Conservation (phyloP, 2,113 vertebrate genomes). For the Pelecanus crispus region DNA sequence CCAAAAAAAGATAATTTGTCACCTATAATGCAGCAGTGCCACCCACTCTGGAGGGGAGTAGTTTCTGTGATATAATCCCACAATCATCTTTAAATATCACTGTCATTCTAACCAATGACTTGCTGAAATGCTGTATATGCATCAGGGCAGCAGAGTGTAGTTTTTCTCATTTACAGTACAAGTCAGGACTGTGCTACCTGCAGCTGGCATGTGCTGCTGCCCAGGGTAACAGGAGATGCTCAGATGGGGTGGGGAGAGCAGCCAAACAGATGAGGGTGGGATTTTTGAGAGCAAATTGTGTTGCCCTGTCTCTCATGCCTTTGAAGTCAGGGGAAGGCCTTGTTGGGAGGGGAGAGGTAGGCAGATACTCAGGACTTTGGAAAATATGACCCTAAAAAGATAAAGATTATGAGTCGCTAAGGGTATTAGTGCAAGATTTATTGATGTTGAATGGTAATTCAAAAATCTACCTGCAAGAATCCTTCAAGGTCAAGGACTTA, state of each 20-base stretch:
- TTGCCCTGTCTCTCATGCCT: neutral
- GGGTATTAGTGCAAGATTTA: neutral
- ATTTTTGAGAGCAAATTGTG: neutral
- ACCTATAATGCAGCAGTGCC: neutral
- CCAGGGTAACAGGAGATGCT: neutral
- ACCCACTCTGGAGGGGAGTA: neutral
- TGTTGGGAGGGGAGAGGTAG: neutral
- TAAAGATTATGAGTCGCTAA: neutral
- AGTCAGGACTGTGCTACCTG: conserved; percentile 6
- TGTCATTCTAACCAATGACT: conserved; percentile 35
- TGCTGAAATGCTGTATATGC: conserved; percentile 7
- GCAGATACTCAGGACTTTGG: neutral
- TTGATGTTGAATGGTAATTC: neutral
- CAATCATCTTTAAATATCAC: neutral
- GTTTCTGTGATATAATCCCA: conserved; percentile 42
- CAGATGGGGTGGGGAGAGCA: neutral
- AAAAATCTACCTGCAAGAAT: neutral
- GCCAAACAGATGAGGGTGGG: neutral
- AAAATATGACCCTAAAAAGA: neutral
- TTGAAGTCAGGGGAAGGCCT: neutral
- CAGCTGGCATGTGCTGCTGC: neutral
- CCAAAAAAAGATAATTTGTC: neutral
- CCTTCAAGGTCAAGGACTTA: neutral
- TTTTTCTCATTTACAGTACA: conserved; percentile 18
- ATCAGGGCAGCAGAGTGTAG: neutral